A percentile compares a stretch with the other conserved stretches of the same genome.
These are phyloP conservation scores for Altica lythri DNA, from an alignment of 2,888 invertebrate genomes.

Conservation along the genomic window DNA sequence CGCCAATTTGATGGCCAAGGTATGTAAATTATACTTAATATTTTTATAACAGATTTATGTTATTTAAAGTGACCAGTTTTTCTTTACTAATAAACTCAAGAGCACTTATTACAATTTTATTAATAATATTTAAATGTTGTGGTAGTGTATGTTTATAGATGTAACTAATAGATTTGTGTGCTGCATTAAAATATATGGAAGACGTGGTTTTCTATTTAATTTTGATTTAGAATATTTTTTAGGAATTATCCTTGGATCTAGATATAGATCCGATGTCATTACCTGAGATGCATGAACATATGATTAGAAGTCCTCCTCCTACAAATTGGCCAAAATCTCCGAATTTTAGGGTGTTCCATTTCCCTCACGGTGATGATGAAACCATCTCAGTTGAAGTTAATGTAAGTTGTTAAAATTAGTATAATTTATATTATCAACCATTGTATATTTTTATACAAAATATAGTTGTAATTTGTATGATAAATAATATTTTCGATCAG, in stretches of 20 bases:
- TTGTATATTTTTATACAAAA: background rate
- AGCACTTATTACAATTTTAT: too few species aligned
- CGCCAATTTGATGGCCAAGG: slow-evolving; percentile 78
- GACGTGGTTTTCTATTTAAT: too few species aligned
- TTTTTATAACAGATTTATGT: background rate
- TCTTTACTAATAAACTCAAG: too few species aligned
- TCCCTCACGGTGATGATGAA: slow-evolving; percentile 58
- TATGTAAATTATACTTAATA: too few species aligned
- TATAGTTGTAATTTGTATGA: background rate
- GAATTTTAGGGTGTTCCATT: slow-evolving; percentile 62
- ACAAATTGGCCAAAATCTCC: slow-evolving; percentile 73
- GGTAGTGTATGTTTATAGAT: too few species aligned
- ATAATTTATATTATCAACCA: background rate
- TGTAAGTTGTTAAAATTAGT: slow-evolving; percentile 39
- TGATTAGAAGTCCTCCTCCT: slow-evolving; percentile 82
- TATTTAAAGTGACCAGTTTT: background rate
- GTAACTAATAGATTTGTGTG: too few species aligned
- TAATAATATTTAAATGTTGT: too few species aligned
- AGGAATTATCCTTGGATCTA: slow-evolving; percentile 60
- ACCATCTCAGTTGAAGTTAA: slow-evolving; percentile 55
- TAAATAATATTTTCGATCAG: slow-evolving; percentile 27
- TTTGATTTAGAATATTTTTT: too few species aligned
- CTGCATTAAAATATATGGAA: too few species aligned
- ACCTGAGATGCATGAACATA: slow-evolving; percentile 80
- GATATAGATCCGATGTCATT: slow-evolving; percentile 75